These are phyloP conservation scores for Poecilus cupreus DNA, from an alignment of 2,888 invertebrate genomes.

Conservation along the genomic window DNA sequence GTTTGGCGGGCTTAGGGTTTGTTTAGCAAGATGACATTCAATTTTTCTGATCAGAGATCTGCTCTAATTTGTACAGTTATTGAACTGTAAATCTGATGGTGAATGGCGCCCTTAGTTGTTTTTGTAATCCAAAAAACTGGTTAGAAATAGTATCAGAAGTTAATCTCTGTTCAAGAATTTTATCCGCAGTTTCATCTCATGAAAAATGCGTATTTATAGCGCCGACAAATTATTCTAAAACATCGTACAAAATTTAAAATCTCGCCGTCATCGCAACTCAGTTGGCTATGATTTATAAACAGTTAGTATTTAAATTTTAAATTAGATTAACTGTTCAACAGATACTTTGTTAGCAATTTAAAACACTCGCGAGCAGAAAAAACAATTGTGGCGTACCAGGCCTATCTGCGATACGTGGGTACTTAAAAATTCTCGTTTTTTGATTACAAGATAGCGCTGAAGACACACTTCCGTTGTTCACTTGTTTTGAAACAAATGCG, in stretches of 20 bases:
- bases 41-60: too few species aligned
- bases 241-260: not conserved
- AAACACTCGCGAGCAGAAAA: not conserved
- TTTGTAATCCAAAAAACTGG: too few species aligned
- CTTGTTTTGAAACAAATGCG: conserved; percentile 17
- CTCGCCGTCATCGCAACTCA: not conserved
- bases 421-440: conserved; percentile 26
- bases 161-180: too few species aligned
- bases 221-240: not conserved
- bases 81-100: too few species aligned
- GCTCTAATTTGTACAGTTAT: too few species aligned
- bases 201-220: too few species aligned
- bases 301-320: conserved; percentile 56
- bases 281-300: conserved; percentile 42
- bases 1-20: too few species aligned
- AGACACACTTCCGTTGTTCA: conserved; percentile 30
- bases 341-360: conserved; percentile 38
- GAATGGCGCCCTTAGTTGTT: too few species aligned
- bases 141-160: too few species aligned
- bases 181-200: too few species aligned
- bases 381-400: not conserved
- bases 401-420: not conserved
- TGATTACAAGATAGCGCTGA: conserved; percentile 40
- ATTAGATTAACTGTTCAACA: conserved; percentile 50
- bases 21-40: too few species aligned